Conservation (phyloP, 2,797 vertebrate genomes). For the Pelochelys cantorii region DNA sequence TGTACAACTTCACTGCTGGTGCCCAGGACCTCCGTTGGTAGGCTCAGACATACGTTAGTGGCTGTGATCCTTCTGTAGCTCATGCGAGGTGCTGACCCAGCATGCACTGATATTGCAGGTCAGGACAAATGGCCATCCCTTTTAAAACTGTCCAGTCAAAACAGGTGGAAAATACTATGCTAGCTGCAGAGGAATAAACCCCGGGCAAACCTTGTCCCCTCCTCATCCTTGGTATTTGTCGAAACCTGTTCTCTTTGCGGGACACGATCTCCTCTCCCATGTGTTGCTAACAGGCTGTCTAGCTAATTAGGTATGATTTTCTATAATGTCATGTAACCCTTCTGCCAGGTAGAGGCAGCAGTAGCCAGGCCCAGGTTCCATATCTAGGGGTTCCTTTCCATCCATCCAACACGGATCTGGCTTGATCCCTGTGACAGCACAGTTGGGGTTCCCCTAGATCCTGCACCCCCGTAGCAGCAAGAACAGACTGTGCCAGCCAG, state of each 20-base stretch:
- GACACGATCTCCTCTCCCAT: not conserved
- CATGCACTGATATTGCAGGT: not conserved
- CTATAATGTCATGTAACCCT: not conserved
- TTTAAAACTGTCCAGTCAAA: not conserved
- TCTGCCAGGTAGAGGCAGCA: no score
- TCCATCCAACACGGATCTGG: no score
- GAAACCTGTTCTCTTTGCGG: not conserved
- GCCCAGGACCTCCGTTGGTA: not conserved
- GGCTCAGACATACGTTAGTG: rapidly evolving
- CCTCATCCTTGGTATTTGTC: not conserved
- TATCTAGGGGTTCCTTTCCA: no score
- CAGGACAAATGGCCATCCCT: not conserved
- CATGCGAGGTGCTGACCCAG: not conserved
- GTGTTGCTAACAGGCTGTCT: not conserved
- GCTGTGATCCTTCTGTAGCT: not conserved
- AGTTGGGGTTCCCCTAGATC: no score
- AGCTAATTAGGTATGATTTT: slow-evolving; percentile 17
- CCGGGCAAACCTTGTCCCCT: not conserved
- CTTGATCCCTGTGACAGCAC: no score
- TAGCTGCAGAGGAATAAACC: not conserved
- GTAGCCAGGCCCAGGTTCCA: no score
- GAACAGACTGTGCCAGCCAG: no score
- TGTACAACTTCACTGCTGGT: slow-evolving; percentile 3
- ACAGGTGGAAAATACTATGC: not conserved
- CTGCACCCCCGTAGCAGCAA: no score